Conservation (phyloP, 1,140 invertebrate species). For the Bicyclus anynana region DNA sequence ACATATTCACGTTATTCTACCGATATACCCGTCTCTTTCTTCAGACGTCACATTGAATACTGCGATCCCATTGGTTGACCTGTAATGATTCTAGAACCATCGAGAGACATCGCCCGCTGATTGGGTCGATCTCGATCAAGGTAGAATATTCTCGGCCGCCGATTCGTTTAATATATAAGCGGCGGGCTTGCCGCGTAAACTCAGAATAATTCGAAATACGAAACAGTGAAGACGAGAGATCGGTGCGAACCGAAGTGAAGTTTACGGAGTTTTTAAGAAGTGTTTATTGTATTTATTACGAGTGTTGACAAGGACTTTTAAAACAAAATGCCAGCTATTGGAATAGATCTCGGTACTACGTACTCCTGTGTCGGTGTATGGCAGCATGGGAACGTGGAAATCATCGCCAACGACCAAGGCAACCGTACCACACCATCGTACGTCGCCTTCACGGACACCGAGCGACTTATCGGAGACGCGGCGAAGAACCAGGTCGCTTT, state of each 20-base stretch:
- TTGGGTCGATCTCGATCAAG: constrained; percentile 40
- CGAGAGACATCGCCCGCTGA: constrained; percentile 21
- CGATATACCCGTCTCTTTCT: constrained; percentile 18
- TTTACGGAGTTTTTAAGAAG: constrained; percentile 21
- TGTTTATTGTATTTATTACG: constrained; percentile 14
- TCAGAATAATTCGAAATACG: constrained; percentile 58
- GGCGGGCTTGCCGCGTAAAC: constrained; percentile 38
- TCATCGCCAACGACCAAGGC: constrained; percentile 96
- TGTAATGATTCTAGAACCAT: constrained; percentile 33
- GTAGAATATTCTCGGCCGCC: constrained; percentile 41
- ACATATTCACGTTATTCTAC: constrained; percentile 12
- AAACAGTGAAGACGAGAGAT: constrained; percentile 46
- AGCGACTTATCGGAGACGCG: constrained; percentile 85
- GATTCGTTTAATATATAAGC: constrained; percentile 52
- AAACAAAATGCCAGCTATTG: constrained; percentile 80
- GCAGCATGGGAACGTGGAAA: constrained; percentile 96
- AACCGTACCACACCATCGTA: constrained; percentile 95
- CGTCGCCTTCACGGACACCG: constrained; percentile 91
- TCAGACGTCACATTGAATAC: constrained; percentile 5
- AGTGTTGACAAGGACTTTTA: constrained; percentile 11
- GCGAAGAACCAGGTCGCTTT: constrained; percentile 84
- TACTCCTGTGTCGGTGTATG: constrained; percentile 92
- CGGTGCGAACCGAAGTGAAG: constrained; percentile 42
- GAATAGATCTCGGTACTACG: constrained; percentile 90
- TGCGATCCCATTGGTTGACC: constrained; percentile 24